phyloP scores from a whole-genome alignment of 2,113 vertebrate species.

The Plestiodon gilberti region DNA sequence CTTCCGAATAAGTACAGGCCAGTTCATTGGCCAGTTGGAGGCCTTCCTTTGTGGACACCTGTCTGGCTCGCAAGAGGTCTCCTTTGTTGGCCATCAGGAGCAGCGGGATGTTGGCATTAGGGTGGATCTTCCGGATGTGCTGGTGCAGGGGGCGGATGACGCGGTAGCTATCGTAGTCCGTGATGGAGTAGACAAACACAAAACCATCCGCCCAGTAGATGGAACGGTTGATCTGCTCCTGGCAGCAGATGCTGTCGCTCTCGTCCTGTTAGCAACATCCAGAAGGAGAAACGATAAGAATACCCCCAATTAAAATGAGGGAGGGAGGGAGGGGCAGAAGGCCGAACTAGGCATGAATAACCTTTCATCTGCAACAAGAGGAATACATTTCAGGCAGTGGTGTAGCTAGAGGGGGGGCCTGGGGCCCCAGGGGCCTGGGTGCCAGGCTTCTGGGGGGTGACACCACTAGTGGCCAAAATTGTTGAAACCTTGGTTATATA shows the following conservation, averaged over 20 bases:
- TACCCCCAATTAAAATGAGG: neutral
- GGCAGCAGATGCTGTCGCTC: conserved; percentile 82
- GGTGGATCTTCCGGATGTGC: conserved; percentile 90
- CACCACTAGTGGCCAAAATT: too few species aligned
- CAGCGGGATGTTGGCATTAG: conserved; percentile 88
- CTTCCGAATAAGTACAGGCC: conserved; percentile 84
- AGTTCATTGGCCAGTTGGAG: conserved; percentile 84
- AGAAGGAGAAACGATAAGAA: neutral
- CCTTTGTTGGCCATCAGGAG: conserved; percentile 92
- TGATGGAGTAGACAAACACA: conserved; percentile 92
- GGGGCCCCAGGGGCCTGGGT: too few species aligned
- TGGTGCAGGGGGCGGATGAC: conserved; percentile 89
- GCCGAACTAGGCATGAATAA: neutral
- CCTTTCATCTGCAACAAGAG: neutral
- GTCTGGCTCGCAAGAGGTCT: conserved; percentile 87
- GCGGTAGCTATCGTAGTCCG: conserved; percentile 87
- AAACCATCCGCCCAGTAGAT: conserved; percentile 96
- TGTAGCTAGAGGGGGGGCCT: too few species aligned
- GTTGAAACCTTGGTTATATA: too few species aligned
- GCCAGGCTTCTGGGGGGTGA: too few species aligned
- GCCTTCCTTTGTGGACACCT: conserved; percentile 86
- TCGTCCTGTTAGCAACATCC: conserved; percentile 77
- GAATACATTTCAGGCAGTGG: neutral
- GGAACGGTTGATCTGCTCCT: conserved; percentile 89
- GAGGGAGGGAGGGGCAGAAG: neutral